These are phyloP conservation scores for Crotalus viridis DNA, from an alignment of 2,113 vertebrate species.

Conservation along the genomic window DNA sequence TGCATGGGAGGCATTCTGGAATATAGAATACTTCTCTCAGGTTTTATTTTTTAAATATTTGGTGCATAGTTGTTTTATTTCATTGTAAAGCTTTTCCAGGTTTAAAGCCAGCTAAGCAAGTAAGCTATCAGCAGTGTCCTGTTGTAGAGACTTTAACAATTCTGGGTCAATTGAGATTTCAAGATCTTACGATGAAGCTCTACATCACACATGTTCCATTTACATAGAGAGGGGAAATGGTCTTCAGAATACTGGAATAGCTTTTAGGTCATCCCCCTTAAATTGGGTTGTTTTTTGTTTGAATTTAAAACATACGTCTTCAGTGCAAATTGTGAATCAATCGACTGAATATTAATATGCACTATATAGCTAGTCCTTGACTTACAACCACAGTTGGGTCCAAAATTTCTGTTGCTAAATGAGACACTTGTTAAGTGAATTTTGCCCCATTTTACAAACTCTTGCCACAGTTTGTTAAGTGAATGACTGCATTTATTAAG, in stretches of 20 bases:
- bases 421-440: background rate
- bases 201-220: background rate
- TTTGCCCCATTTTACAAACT: background rate
- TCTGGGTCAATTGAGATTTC: background rate
- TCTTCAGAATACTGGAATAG: background rate
- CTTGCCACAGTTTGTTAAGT: background rate
- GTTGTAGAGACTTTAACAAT: background rate
- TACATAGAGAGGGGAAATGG: background rate
- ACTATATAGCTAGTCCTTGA: background rate
- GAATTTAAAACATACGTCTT: background rate
- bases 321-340: background rate
- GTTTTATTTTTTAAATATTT: constrained; percentile 15
- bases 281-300: background rate
- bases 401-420: background rate
- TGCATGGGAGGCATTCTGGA: no score
- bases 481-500: background rate
- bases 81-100: background rate
- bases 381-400: background rate
- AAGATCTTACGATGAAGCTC: background rate
- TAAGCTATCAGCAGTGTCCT: background rate
- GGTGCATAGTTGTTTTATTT: background rate
- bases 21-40: background rate
- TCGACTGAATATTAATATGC: background rate
- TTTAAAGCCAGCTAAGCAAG: background rate
- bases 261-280: background rate